Conservation (phyloP, 2,888 invertebrate genomes). For the Diadegma fenestrale region DNA sequence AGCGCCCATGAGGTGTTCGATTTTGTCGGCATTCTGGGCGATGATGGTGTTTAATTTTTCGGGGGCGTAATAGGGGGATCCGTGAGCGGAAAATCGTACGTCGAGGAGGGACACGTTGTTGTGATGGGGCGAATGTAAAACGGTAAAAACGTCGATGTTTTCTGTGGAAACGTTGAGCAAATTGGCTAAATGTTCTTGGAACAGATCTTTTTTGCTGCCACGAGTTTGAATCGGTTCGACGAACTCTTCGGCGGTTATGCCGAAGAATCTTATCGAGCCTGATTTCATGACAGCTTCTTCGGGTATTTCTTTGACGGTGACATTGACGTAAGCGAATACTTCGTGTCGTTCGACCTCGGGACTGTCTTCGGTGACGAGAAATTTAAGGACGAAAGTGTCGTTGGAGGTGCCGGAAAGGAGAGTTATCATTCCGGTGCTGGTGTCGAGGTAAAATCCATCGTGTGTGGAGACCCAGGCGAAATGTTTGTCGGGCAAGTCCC, state of each 20-base stretch:
- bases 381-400: constrained; percentile 91
- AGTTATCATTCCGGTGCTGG: constrained; percentile 94
- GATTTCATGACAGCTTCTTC: constrained; percentile 97
- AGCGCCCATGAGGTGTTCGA: constrained; percentile 90
- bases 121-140: constrained; percentile 90
- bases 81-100: constrained; percentile 96
- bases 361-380: constrained; percentile 90
- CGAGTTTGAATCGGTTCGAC: constrained; percentile 88
- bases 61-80: constrained; percentile 96
- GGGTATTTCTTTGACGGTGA: constrained; percentile 94
- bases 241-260: constrained; percentile 94
- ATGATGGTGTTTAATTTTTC: constrained; percentile 95
- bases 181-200: constrained; percentile 88
- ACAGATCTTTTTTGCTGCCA: constrained; percentile 91
- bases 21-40: constrained; percentile 89
- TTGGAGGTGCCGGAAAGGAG: constrained; percentile 92
- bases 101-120: constrained; percentile 89
- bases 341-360: constrained; percentile 85
- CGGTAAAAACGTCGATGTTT: constrained; percentile 97
- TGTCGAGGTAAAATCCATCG: constrained; percentile 90
- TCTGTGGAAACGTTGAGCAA: constrained; percentile 92
- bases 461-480: constrained; percentile 90
- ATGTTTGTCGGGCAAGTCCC: constrained; percentile 97
- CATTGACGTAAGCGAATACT: constrained; percentile 94
- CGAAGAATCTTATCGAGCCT: constrained; percentile 94